Conservation (phyloP, 1,140 invertebrate genomes). For the Hycleus cichorii region DNA sequence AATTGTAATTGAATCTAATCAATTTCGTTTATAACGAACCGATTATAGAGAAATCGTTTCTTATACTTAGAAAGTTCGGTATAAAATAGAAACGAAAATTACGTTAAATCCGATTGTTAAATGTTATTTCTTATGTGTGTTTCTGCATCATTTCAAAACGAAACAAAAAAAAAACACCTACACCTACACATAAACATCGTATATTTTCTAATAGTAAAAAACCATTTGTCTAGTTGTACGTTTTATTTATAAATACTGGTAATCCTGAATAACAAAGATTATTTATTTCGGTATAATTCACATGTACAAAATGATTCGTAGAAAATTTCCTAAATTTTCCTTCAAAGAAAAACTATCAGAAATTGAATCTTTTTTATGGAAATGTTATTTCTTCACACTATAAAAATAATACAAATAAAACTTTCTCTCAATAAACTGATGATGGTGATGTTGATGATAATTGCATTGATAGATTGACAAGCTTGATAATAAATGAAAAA, state of each 20-base stretch:
- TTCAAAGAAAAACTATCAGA: neutral
- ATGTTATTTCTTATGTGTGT: too few relatives aligned
- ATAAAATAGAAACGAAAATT: neutral
- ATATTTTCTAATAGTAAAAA: too few relatives aligned
- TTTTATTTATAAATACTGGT: too few relatives aligned
- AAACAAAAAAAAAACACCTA: too few relatives aligned
- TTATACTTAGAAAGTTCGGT: constrained; percentile 3
- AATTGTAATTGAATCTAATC: neutral
- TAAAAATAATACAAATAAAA: neutral
- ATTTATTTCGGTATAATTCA: neutral
- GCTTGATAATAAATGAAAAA: neutral
- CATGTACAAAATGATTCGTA: constrained; percentile 3
- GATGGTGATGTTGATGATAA: neutral
- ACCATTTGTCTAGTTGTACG: too few relatives aligned
- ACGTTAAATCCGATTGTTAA: too few relatives aligned
- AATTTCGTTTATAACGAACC: neutral
- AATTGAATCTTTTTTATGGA: too few relatives aligned
- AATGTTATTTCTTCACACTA: neutral
- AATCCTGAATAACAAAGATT: too few relatives aligned
- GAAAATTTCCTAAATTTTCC: constrained; percentile 3
- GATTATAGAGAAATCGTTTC: neutral
- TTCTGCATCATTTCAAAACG: too few relatives aligned
- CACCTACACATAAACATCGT: too few relatives aligned
- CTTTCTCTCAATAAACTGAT: neutral
- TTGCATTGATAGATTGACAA: constrained; percentile 1